These are phyloP conservation scores for Drosophila diplacantha DNA, from an alignment of 2,888 invertebrate genomes.

Conservation along the genomic window DNA sequence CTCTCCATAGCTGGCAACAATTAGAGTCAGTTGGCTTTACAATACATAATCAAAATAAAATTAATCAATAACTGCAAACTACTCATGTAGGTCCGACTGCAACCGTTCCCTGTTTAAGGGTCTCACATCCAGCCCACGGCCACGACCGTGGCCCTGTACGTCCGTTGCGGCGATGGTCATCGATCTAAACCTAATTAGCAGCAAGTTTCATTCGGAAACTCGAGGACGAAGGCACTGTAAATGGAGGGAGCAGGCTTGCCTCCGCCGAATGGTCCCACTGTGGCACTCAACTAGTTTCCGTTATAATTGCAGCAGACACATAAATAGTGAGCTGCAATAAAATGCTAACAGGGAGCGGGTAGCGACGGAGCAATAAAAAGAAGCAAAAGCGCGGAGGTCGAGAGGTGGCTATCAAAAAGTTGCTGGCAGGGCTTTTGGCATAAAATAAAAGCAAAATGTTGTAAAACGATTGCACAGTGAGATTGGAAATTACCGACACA, in stretches of 20 bases:
- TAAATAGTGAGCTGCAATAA: constrained; percentile 73
- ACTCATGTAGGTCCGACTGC: neutral
- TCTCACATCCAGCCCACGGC: neutral
- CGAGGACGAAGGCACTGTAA: constrained; percentile 43
- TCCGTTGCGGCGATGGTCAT: constrained; percentile 53
- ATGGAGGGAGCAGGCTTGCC: neutral
- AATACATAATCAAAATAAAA: neutral
- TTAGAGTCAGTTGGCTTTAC: neutral
- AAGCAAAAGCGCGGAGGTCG: constrained; percentile 38
- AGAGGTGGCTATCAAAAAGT: constrained; percentile 61
- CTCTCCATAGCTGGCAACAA: constrained; percentile 33
- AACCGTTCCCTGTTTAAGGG: neutral
- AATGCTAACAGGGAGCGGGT: constrained; percentile 25
- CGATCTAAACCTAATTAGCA: constrained; percentile 73
- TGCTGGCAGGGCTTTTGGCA: constrained; percentile 59
- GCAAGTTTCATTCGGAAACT: constrained; percentile 58
- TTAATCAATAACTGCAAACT: neutral
- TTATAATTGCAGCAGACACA: constrained; percentile 75
- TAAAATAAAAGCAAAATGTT: constrained; percentile 71
- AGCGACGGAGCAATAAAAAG: constrained; percentile 20
- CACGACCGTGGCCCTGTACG: constrained; percentile 18
- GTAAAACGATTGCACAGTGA: constrained; percentile 74
- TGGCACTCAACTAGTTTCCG: constrained; percentile 68
- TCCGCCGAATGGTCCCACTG: constrained; percentile 48
- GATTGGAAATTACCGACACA: constrained; percentile 75